Percentiles rank a stretch among this genome's conserved stretches.
Evolutionary conservation across 1,140 invertebrate species (phyloP).

Genomic region (Ceratina calcarata): DNA sequence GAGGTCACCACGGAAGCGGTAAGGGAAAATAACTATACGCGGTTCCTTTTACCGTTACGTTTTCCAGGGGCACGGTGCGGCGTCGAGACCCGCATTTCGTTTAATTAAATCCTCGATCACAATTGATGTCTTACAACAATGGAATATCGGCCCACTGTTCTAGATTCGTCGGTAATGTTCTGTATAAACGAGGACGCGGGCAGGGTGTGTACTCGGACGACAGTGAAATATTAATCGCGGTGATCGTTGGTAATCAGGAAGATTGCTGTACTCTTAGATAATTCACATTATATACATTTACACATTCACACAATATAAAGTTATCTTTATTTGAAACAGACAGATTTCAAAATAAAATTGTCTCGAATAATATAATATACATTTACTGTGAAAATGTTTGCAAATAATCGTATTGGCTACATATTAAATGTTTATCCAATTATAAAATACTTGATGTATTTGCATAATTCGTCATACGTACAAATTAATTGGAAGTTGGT

Average conservation of each 20-base stretch:
- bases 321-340: too few relatives aligned
- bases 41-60: constrained; percentile 54
- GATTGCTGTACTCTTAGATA: not conserved
- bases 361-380: too few relatives aligned
- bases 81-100: not conserved
- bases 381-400: too few relatives aligned
- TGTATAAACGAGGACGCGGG: not conserved
- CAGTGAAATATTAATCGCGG: not conserved
- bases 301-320: too few relatives aligned
- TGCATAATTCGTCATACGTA: not conserved
- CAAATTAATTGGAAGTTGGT: constrained; percentile 7
- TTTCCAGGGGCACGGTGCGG: not conserved
- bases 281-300: too few relatives aligned
- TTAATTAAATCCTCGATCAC: constrained; percentile 2
- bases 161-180: not conserved
- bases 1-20: constrained; percentile 41
- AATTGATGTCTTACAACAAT: not conserved
- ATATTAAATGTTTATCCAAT: not conserved
- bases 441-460: not conserved
- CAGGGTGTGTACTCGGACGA: not conserved
- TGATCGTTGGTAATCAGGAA: not conserved
- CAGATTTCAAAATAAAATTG: too few relatives aligned
- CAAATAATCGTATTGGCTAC: not conserved
- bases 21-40: constrained; percentile 39
- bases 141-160: not conserved